These are phyloP conservation scores for Meiosimyza platycephala DNA, from an alignment of 2,888 invertebrate species.

Conservation along the genomic window DNA sequence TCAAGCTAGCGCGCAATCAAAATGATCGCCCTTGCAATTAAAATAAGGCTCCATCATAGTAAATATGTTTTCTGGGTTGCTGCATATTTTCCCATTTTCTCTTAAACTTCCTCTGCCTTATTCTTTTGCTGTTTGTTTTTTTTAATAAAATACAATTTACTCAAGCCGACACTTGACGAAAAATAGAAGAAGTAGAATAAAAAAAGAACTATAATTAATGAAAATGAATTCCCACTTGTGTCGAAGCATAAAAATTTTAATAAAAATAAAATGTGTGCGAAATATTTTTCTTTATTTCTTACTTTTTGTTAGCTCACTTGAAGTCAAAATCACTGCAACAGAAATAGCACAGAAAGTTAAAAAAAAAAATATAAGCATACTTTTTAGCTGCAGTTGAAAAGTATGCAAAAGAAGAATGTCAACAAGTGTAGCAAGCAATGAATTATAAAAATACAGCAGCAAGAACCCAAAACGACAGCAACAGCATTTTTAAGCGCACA, in stretches of 20 bases:
- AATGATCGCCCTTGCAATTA: too few species aligned
- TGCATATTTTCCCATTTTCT: too few species aligned
- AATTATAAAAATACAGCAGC: slow-evolving; percentile 22
- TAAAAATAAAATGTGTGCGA: not conserved
- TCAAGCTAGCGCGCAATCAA: too few species aligned
- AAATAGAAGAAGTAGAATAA: too few species aligned
- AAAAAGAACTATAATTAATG: slow-evolving; percentile 20
- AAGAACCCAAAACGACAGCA: not conserved
- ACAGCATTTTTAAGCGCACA: not conserved
- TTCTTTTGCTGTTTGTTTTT: not conserved
- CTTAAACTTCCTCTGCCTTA: too few species aligned
- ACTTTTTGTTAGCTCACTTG: too few species aligned
- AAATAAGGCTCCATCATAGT: too few species aligned
- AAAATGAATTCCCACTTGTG: slow-evolving; percentile 24
- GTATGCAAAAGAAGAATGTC: slow-evolving; percentile 26
- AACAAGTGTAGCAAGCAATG: slow-evolving; percentile 31
- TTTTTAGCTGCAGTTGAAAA: slow-evolving; percentile 10
- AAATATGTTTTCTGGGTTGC: too few species aligned
- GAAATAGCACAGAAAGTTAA: too few species aligned
- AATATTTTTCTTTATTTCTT: too few species aligned
- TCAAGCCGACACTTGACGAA: not conserved
- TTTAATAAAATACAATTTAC: slow-evolving; percentile 18
- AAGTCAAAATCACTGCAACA: too few species aligned
- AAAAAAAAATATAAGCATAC: too few species aligned
- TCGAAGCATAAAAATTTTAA: slow-evolving; percentile 16